Evolutionary conservation across 2,113 vertebrate species (phyloP), one percentile per base, ranked within the genome.

Genomic region (Cottus gobio): DNA sequence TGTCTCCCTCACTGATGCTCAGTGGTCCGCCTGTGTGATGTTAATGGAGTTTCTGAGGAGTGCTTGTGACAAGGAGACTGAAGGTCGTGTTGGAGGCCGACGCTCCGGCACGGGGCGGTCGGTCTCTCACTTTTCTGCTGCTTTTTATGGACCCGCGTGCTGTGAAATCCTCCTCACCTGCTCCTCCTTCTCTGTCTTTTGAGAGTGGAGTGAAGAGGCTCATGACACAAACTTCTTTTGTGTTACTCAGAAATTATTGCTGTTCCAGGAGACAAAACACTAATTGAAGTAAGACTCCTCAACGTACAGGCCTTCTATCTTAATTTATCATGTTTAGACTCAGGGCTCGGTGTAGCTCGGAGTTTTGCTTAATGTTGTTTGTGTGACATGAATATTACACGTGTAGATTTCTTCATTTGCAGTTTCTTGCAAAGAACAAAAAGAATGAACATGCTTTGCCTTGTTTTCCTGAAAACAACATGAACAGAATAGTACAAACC

Each of bases 41-140:
- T 84, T 86, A 90, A 90, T 83, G 74, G 82, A 77, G 84, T 87
- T 91, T 83, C 48, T 68, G 73, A 88, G 80, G 65, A 85, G 86
- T 66, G 76, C 66, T 79, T 90, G 79, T 90, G 92, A 90, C 87
- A 90, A 91, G 90, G 87, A 90, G 84, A 91, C 58, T 87, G 90
- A 91, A 93, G 89, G 89, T 91, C 79, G 75, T 75, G 69, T 37
- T 79, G 71, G 71, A 82, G 73, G 80, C 84, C 24, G 48, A 39
- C 57, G 26, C 74, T 89, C 80, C 48, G 42, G 63, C 80, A 61
- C 30, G 56, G 79, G 80, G 86, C 50, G 39, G 44, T 52, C 42
- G 34, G 67, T 72, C 61, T 82, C 28, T 61, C 46, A 16, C 37
- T 68, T 39, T 60, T 80, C 74, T 84, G 68, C 46, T 52, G 77